Percentiles rank a stretch among this genome's conserved stretches.
phyloP scores from a whole-genome alignment of 2,113 vertebrate species.

The Setophaga kirtlandii region DNA sequence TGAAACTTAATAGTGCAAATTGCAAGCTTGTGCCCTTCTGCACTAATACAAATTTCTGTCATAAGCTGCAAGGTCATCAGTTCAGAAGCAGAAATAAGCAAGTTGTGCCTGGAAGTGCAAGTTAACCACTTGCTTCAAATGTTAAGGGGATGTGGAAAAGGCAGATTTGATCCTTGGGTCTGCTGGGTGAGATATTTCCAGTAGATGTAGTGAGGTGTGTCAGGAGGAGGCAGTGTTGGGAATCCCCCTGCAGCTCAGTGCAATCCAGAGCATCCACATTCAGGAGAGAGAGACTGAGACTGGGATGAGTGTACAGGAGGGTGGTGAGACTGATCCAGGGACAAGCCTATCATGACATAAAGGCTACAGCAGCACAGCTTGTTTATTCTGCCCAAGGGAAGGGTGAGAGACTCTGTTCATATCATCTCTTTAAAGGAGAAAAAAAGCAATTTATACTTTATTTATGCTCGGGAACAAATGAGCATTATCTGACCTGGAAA shows the following conservation, averaged over 20 bases:
- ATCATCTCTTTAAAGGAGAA: neutral
- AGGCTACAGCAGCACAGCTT: neutral
- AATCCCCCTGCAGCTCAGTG: neutral
- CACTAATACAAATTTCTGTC: slow-evolving; percentile 35
- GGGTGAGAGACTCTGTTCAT: neutral
- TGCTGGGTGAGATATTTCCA: neutral
- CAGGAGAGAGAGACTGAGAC: neutral
- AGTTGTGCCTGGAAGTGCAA: neutral
- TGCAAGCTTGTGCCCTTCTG: neutral
- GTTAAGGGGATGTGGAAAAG: neutral
- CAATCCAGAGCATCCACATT: fast-evolving
- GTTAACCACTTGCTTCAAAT: neutral
- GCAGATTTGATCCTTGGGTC: neutral
- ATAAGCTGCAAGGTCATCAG: neutral
- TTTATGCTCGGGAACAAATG: neutral
- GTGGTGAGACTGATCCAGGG: neutral
- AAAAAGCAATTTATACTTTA: neutral
- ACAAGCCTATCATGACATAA: neutral
- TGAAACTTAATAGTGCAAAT: slow-evolving; percentile 36
- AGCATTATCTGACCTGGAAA: neutral
- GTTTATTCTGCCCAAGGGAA: neutral
- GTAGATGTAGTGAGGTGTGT: fast-evolving
- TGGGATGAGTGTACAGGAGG: neutral
- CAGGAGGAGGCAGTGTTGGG: neutral
- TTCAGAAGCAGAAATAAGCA: neutral